Percentiles rank a stretch among this genome's conserved stretches.
These are phyloP conservation scores for Camponotus pennsylvanicus DNA, from an alignment of 1,140 invertebrate genomes.

Conservation along the genomic window DNA sequence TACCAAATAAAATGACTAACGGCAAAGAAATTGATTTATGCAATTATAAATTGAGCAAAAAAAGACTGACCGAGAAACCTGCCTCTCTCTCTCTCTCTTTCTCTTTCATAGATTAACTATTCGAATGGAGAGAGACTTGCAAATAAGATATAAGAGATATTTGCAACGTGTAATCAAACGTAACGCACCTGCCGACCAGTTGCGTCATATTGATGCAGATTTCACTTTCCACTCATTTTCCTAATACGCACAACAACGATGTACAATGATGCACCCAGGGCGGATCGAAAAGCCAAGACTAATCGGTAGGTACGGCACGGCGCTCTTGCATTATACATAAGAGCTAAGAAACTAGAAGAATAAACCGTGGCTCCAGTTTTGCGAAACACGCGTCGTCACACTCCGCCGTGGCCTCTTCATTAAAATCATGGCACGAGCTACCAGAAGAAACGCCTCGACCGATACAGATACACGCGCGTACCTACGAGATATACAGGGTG, in stretches of 20 bases:
- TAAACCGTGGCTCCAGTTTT: slow-evolving; percentile 33
- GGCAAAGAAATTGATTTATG: not conserved
- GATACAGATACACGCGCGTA: not conserved
- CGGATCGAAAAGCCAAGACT: not conserved
- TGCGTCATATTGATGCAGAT: not conserved
- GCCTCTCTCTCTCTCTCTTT: no score
- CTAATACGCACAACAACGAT: not conserved
- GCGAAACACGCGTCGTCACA: slow-evolving; percentile 69
- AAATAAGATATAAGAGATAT: slow-evolving; percentile 7
- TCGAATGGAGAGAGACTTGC: not conserved
- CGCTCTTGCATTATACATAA: slow-evolving; percentile 56
- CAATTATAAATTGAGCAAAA: not conserved
- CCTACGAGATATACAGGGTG: not conserved
- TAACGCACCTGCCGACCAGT: not conserved
- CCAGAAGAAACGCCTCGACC: slow-evolving; percentile 60
- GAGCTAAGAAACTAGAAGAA: slow-evolving; percentile 12
- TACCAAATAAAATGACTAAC: not conserved
- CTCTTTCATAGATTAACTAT: not conserved
- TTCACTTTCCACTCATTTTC: not conserved
- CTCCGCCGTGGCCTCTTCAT: slow-evolving; percentile 71
- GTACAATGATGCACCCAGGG: not conserved
- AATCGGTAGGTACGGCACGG: slow-evolving; percentile 7
- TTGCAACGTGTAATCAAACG: not conserved
- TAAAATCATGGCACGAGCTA: slow-evolving; percentile 75
- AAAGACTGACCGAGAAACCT: not conserved